A percentile compares a stretch with the other conserved stretches of the same genome.
These are phyloP conservation scores for Atractosteus spatula DNA, from an alignment of 2,113 vertebrate species.

Conservation along the genomic window DNA sequence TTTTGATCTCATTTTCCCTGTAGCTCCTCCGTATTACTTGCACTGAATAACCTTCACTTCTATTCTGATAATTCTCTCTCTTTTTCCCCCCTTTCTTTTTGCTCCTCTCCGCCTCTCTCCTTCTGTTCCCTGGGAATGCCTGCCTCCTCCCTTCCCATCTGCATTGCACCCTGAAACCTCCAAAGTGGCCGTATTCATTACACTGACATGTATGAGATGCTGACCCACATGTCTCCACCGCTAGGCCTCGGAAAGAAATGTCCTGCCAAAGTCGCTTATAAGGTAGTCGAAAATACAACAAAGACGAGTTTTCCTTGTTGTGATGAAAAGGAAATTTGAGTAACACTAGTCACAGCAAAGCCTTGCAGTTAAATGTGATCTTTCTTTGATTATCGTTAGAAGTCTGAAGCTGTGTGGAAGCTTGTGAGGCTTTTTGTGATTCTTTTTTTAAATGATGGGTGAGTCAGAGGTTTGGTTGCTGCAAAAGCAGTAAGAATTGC, in stretches of 20 bases:
- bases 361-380: constrained; percentile 1
- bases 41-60: constrained; percentile 76
- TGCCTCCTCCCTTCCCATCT: constrained; percentile 61
- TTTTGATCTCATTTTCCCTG: constrained; percentile 37
- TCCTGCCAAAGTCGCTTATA: constrained; percentile 99
- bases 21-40: constrained; percentile 47
- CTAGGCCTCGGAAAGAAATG: constrained; percentile 99
- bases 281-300: constrained; percentile 81
- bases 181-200: constrained; percentile 99
- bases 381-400: neutral
- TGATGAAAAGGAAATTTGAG: constrained; percentile 15
- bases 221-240: constrained; percentile 99
- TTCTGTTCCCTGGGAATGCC: constrained; percentile 32
- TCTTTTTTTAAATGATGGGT: neutral
- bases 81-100: constrained; percentile 39
- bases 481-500: too few species aligned
- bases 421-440: neutral
- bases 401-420: neutral
- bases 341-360: constrained; percentile 1
- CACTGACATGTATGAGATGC: constrained; percentile 99
- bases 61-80: constrained; percentile 73
- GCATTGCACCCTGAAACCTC: constrained; percentile 45
- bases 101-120: constrained; percentile 46
- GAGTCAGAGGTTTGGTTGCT: too few species aligned
- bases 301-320: constrained; percentile 26